Evolutionary conservation across 2,888 invertebrate genomes (phyloP).

Genomic region (Andrena haemorrhoa): DNA sequence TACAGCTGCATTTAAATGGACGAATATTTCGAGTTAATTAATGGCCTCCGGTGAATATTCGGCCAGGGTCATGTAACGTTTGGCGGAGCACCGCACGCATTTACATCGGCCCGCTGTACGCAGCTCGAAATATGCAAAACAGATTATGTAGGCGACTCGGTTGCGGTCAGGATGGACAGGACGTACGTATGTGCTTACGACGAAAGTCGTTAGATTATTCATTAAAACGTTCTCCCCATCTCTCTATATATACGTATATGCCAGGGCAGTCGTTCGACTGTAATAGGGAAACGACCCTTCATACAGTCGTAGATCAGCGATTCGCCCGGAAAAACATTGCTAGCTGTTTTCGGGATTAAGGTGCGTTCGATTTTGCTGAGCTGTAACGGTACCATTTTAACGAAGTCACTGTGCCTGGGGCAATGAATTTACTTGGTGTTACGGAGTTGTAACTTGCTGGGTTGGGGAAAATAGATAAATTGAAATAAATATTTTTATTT

Average conservation of each 20-base stretch:
- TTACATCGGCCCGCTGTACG: constrained; percentile 75
- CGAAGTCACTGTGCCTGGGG: too few species aligned
- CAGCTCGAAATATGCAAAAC: constrained; percentile 79
- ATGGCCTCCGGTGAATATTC: constrained; percentile 64
- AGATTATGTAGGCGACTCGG: constrained; percentile 79
- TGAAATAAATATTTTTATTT: too few species aligned
- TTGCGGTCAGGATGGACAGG: constrained; percentile 67
- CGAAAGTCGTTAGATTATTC: constrained; percentile 74
- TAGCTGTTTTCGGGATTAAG: neutral
- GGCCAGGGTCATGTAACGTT: constrained; percentile 69
- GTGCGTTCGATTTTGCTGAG: neutral
- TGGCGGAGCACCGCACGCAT: constrained; percentile 73
- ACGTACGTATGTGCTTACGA: constrained; percentile 49
- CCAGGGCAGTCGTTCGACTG: constrained; percentile 1
- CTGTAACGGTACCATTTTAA: too few species aligned
- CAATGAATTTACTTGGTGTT: too few species aligned
- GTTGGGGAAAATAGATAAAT: too few species aligned
- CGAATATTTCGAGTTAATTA: constrained; percentile 75
- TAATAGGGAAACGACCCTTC: constrained; percentile 4
- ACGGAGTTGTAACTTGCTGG: too few species aligned
- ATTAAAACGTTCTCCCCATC: constrained; percentile 66
- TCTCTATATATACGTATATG: constrained; percentile 13
- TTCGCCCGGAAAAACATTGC: neutral
- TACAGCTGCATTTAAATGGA: constrained; percentile 66
- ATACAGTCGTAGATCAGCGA: constrained; percentile 11